phyloP scores from a whole-genome alignment of 2,113 vertebrate species.

The Eublepharis macularius region DNA sequence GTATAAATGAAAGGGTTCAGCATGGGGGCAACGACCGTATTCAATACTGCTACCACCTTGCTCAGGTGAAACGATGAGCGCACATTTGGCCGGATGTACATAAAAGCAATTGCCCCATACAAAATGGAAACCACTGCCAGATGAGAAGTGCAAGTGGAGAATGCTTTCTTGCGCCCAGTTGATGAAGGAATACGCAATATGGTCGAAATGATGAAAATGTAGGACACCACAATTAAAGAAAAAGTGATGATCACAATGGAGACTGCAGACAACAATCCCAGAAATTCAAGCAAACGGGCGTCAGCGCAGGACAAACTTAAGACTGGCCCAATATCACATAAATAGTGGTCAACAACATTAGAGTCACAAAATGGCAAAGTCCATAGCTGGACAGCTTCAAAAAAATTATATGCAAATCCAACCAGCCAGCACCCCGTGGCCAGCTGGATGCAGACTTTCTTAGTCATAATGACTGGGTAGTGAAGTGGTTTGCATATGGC shows the following conservation, averaged over 20 bases:
- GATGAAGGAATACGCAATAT: constrained; percentile 1
- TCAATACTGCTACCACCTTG: constrained; percentile 57
- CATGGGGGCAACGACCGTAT: constrained; percentile 43
- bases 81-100: constrained; percentile 20
- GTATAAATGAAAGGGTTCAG: constrained; percentile 66
- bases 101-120: constrained; percentile 18
- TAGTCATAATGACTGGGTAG: too few species aligned
- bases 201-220: too few species aligned
- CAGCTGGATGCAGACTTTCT: too few species aligned
- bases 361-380: too few species aligned
- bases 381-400: too few species aligned
- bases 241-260: background rate
- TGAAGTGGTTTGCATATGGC: too few species aligned
- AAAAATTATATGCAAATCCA: too few species aligned
- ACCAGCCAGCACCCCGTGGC: too few species aligned
- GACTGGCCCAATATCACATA: too few species aligned
- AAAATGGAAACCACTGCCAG: constrained; percentile 24
- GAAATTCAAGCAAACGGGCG: too few species aligned
- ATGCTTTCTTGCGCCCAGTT: constrained; percentile 13
- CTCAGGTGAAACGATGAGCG: background rate
- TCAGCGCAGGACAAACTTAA: too few species aligned
- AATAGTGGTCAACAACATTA: too few species aligned
- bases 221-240: constrained; percentile 7
- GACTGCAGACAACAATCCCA: background rate
- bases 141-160: constrained; percentile 45